Evolutionary conservation across 1,140 invertebrate species (phyloP).

Genomic region (Trialeurodes vaporariorum): DNA sequence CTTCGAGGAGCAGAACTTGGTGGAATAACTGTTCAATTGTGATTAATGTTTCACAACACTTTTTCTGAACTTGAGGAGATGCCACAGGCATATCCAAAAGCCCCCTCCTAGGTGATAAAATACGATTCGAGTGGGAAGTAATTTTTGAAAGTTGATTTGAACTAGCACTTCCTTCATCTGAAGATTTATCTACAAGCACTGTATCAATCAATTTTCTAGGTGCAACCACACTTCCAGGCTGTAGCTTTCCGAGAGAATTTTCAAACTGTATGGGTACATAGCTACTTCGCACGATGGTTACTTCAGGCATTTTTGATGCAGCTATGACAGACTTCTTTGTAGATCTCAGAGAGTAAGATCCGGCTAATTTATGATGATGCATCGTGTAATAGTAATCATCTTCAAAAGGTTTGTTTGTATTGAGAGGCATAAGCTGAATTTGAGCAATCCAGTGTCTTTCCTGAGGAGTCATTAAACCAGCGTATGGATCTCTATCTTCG

Average conservation of each 20-base stretch:
- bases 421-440: slow-evolving; percentile 80
- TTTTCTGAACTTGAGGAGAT: background rate
- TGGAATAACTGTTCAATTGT: background rate
- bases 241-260: background rate
- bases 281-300: background rate
- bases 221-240: background rate
- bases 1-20: background rate
- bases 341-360: background rate
- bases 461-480: slow-evolving; percentile 75
- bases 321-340: background rate
- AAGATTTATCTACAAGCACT: background rate
- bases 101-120: background rate
- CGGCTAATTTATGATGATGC: background rate
- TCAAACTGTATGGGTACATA: background rate
- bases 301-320: background rate
- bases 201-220: background rate
- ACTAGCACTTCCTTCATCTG: background rate
- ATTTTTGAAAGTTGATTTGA: background rate
- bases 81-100: background rate
- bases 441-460: slow-evolving; percentile 91
- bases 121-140: background rate
- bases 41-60: background rate
- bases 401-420: slow-evolving; percentile 71
- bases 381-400: slow-evolving; percentile 63
- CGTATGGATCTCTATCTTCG: slow-evolving; percentile 59